Conservation (phyloP, 2,888 invertebrate species). For the Epistrophe grossulariae region DNA sequence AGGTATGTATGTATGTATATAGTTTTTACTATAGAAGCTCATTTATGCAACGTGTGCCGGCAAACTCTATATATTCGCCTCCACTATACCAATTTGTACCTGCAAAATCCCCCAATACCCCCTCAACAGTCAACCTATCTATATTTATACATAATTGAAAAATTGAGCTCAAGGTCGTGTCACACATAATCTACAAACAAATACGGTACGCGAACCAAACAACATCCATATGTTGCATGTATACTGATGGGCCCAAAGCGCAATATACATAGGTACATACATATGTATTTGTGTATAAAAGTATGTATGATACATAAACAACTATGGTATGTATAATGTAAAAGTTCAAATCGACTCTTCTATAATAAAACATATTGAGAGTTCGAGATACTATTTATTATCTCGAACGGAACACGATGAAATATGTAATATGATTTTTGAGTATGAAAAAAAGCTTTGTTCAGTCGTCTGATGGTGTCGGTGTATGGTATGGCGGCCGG, state of each 20-base stretch:
- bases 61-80: slow-evolving; percentile 2
- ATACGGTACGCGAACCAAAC: slow-evolving; percentile 51
- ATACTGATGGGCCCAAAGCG: slow-evolving; percentile 9
- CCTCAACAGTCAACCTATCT: neutral
- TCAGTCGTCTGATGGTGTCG: neutral
- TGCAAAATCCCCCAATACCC: neutral
- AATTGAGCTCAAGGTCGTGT: slow-evolving; percentile 73
- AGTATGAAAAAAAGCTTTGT: slow-evolving; percentile 41
- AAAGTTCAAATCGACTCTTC: slow-evolving; percentile 27
- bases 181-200: slow-evolving; percentile 44
- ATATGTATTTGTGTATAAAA: neutral
- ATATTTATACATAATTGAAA: slow-evolving; percentile 38
- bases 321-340: neutral
- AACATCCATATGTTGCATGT: slow-evolving; percentile 64
- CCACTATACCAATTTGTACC: slow-evolving; percentile 7
- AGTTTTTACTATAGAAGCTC: slow-evolving; percentile 1
- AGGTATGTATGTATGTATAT: neutral
- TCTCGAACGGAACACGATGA: neutral
- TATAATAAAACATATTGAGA: slow-evolving; percentile 24
- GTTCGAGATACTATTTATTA: slow-evolving; percentile 30
- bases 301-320: neutral
- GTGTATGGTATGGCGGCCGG: neutral
- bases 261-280: neutral
- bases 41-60: slow-evolving; percentile 29
- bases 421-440: slow-evolving; percentile 28